phyloP scores from a whole-genome alignment of 2,888 invertebrate genomes.

The Serripes groenlandicus region DNA sequence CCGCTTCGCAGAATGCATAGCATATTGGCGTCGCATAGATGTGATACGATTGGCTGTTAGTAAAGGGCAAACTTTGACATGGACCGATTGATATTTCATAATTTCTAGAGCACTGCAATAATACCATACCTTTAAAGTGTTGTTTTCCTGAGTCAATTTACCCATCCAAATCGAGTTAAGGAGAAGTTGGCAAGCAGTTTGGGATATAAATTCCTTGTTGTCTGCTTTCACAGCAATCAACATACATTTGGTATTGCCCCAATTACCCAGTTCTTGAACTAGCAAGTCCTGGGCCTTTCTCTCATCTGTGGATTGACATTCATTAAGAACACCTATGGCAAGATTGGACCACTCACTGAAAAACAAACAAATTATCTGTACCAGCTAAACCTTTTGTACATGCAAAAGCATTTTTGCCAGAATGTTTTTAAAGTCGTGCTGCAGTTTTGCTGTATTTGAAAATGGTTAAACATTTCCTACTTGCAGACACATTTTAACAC shows the following conservation, averaged over 20 bases:
- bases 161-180: slow-evolving; percentile 86
- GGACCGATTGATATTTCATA: not conserved
- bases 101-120: not conserved
- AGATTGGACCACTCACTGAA: slow-evolving; percentile 83
- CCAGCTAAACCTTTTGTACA: slow-evolving; percentile 67
- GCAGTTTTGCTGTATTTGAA: too few species aligned
- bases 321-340: slow-evolving; percentile 84
- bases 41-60: too few species aligned
- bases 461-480: too few species aligned
- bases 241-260: slow-evolving; percentile 84
- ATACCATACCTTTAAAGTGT: slow-evolving; percentile 42
- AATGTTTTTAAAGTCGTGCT: too few species aligned
- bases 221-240: slow-evolving; percentile 85
- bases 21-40: too few species aligned
- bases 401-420: too few species aligned
- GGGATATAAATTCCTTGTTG: slow-evolving; percentile 86
- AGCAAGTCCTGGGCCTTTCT: slow-evolving; percentile 82
- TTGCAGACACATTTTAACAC: not conserved
- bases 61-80: too few species aligned
- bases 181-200: slow-evolving; percentile 85
- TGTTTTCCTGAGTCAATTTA: slow-evolving; percentile 81
- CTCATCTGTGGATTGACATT: slow-evolving; percentile 84
- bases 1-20: too few species aligned
- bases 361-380: slow-evolving; percentile 57
- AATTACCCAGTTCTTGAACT: slow-evolving; percentile 81